A percentile compares a stretch with the other conserved stretches of the same genome.
Evolutionary conservation across 2,113 vertebrate species (phyloP).

Genomic region (Dascyllus trimaculatus): DNA sequence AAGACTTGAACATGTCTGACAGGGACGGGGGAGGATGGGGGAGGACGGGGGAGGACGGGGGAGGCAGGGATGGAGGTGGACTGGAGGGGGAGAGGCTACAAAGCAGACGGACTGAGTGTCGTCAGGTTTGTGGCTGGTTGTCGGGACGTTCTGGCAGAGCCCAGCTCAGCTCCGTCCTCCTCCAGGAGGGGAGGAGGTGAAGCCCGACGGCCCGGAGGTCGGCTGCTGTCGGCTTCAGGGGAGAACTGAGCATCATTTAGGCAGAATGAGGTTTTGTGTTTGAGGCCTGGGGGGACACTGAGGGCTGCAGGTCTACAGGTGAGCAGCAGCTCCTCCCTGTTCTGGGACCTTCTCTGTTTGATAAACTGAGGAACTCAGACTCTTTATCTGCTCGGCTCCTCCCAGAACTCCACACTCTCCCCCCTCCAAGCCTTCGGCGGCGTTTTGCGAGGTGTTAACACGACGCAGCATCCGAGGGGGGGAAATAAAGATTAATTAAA

Average conservation of each 20-base stretch:
- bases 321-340: too few species aligned
- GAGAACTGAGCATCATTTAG: slow-evolving; percentile 61
- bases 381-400: neutral
- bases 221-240: slow-evolving; percentile 6
- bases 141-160: slow-evolving; percentile 17
- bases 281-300: slow-evolving; percentile 56
- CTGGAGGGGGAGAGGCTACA: slow-evolving; percentile 44
- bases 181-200: slow-evolving; percentile 63
- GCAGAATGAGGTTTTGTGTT: slow-evolving; percentile 62
- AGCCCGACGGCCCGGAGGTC: neutral
- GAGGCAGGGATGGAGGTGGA: neutral
- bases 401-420: neutral
- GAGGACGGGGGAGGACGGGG: too few species aligned
- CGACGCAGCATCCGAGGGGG: slow-evolving; percentile 19
- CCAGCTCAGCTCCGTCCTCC: slow-evolving; percentile 23
- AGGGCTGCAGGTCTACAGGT: slow-evolving; percentile 43
- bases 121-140: slow-evolving; percentile 42
- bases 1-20: slow-evolving; percentile 24
- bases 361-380: neutral
- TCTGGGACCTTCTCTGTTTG: too few species aligned
- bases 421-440: slow-evolving; percentile 19
- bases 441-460: slow-evolving; percentile 59
- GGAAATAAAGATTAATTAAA: slow-evolving; percentile 78
- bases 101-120: slow-evolving; percentile 52
- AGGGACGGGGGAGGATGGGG: neutral